Base-by-base conservation (phyloP, 2,113 vertebrate species). In the Psilopogon haemacephalus region DNA sequence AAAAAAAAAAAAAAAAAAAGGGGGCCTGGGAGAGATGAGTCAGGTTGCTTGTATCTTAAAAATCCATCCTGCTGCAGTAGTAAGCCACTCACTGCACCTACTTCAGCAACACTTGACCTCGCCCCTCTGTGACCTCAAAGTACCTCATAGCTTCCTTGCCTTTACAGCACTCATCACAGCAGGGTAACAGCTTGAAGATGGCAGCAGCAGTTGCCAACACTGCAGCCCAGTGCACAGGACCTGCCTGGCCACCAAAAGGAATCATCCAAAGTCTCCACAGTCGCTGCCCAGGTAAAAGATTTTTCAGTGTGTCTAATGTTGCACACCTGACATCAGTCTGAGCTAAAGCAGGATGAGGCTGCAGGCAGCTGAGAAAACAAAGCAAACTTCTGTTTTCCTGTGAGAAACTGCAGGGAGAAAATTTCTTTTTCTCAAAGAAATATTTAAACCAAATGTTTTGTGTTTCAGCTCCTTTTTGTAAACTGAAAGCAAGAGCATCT, bases 71-170 rank as follows among this genome's bases (percentile, higher is more conserved):
- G 9, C 44, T 58, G 79, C 44, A n/a, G 28, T 2, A 2, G 18
- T 27, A 27, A 77, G 35, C 6, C 15, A 19, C 13, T 65, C n/a
- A 9, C 35, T 30, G 62, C 30, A 5, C 0, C 0, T 13, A 8
- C 23, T 60, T 42, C 46, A 86, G 48, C 55, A 72, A 37, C 52
- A 37, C 44, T 32, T 54, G 44, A 52, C 38, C 83, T 91, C 38
- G 64, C 35, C 8, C 33, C 26, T 0, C 62, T 32, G 11, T 3
- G 2, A 9, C 37, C 28, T n/a, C 46, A 44, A 46, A 74, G 26
- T 8, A 27, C 15, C 15, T 11, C 10, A 17, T 84, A 11, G 23
- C 21, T 44, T 46, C 35, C 48, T 46, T 15, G 11, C 54, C 54
- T 33, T 68, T 54, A 13, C 26, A 33, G 64, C 18, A 19, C 20